Evolutionary conservation across 2,888 invertebrate species (phyloP).

Genomic region (Nymphalis c-album): DNA sequence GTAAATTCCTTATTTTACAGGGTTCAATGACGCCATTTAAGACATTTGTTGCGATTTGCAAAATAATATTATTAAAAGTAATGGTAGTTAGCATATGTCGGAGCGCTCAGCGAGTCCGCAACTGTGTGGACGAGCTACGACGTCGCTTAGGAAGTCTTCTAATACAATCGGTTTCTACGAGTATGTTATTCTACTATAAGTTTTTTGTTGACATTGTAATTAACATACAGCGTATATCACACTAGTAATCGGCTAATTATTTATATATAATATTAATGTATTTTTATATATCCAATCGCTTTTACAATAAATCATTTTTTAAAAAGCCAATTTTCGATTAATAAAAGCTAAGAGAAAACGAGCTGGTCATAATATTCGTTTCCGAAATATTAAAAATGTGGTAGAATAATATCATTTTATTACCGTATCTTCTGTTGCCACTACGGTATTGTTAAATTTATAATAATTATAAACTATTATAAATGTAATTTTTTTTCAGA

Average conservation of each 20-base stretch:
- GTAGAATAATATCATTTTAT: too few relatives aligned
- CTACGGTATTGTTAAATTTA: too few relatives aligned
- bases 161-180: neutral
- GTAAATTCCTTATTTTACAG: neutral
- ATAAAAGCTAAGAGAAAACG: too few relatives aligned
- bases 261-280: too few relatives aligned
- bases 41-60: neutral
- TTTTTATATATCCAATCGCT: too few relatives aligned
- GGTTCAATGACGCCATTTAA: neutral
- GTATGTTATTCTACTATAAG: conserved; percentile 1
- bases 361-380: too few relatives aligned
- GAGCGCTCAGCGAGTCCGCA: neutral
- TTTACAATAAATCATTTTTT: too few relatives aligned
- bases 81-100: neutral
- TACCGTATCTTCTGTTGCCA: too few relatives aligned
- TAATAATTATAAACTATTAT: too few relatives aligned
- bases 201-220: neutral
- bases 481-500: conserved; percentile 33
- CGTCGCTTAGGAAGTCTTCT: conserved; percentile 7
- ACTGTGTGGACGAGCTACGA: conserved; percentile 4
- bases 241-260: too few relatives aligned
- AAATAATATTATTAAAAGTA: neutral
- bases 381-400: too few relatives aligned
- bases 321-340: too few relatives aligned
- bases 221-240: neutral